Evolutionary conservation across 92 coral and sea anemone genomes (phyloP), one percentile per base, ranked within the genome.

Genomic region (Parazoanthus darwini): DNA sequence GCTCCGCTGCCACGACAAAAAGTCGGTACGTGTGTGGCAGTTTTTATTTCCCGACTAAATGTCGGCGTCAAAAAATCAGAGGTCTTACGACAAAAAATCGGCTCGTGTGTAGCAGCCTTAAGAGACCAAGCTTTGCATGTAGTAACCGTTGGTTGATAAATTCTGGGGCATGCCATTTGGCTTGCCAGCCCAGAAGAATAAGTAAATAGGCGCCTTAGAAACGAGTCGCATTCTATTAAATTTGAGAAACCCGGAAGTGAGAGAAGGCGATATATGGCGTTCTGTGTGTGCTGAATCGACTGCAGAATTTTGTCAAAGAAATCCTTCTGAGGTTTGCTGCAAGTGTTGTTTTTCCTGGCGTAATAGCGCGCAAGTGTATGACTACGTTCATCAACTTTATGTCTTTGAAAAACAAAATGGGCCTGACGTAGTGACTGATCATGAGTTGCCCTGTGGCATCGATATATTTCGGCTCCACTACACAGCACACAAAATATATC

Each of bases 211-310:
- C 74, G 26, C 11, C 72, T 6, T 6, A 80, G 36, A 26, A 44
- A 89, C 8, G 91, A 80, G 66, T 88, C 88, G 70, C 91, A 88
- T 73, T 82, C 82, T 23, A 88, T 71, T 23, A 88, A 23, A 39
- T 75, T 81, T 26, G 90, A 79, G 73, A 81, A 80, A 0, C 90
- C 90, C 22, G 90, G 87, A 15, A 88, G 54, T 13, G 87, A 81
- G 8, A 88, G 76, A 44, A 88, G 79, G 14, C 82, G 46, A 6
- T 79, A 58, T 6, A 67, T 29, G 1, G 68, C 81, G 4, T 85
- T 85, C 48, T 85, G 81, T 42, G 74, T 37, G 13, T 20, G 42
- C 3, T 67, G 82, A 8, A 74, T 79, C 33, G 82, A 72, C 8
- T 0, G 42, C 14, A 74, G 20, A 0, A 56, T 37, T 14, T 79